Evolutionary conservation across 2,888 invertebrate genomes (phyloP), one percentile per base, ranked within the genome.

Genomic region (Eupithecia abbreviata): DNA sequence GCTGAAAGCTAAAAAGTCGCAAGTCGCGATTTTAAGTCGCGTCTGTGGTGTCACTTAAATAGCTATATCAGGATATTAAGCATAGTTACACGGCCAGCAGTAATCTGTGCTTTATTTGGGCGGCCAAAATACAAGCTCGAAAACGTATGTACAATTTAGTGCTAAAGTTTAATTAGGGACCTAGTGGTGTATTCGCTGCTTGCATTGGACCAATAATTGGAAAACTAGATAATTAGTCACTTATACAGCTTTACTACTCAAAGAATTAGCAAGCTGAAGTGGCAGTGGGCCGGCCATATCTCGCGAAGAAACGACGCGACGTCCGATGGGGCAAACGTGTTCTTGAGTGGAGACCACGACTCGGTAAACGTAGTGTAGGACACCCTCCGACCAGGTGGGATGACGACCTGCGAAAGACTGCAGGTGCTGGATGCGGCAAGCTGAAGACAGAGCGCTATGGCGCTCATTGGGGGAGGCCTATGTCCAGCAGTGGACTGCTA

Each of bases 21-120:
- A 41, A 30, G 41, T 41, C 65, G 18, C n/a, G n/a, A 2, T 55
- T 55, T n/a, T 9, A 7, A n/a, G 67, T 67, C 67, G 67, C 67
- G 67, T 41, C 67, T n/a, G 13, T 42, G 12, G 15, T 42, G n/a
- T 15, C 6, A 55, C 51, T 51, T 51, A 66, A 7, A 67, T 67
- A 15, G 15, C 43, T 67, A 9, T 67, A 67, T 67, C 43, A 43
- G 67, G 43, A 15, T 67, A 67, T 41, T 67, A 67, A 67, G 43
- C 67, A 41, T 43, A 4, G 43, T 67, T 41, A 42, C 43, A 67
- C 55, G n/a, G n/a, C 55, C 3, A 7, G 67, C 43, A 43, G 43
- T 15, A 6, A 67, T 15, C 67, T 67, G 67, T 55, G 55, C 55
- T 55, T n/a, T 55, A 55, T 55, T 67, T n/a, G 30, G 41, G 10